Percentiles rank a stretch among this genome's conserved stretches.
Conservation (phyloP, 2,113 vertebrate genomes). For the Australoheros scitulus region DNA sequence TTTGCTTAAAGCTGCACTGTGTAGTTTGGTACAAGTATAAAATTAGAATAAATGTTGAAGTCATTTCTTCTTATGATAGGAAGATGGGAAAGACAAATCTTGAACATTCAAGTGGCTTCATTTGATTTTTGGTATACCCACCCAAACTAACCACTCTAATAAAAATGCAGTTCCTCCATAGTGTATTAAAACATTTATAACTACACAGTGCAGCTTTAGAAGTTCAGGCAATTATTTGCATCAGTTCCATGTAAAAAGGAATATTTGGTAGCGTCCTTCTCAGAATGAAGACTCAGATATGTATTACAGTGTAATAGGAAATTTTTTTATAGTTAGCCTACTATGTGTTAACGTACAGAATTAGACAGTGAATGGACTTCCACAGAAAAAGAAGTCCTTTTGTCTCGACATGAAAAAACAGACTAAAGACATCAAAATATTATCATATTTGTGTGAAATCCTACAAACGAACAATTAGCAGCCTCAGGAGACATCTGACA, state of each 20-base stretch:
- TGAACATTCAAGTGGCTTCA: not conserved
- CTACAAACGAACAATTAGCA: constrained; percentile 71
- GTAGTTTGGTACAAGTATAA: constrained; percentile 1
- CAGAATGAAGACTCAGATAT: constrained; percentile 9
- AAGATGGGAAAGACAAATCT: not conserved
- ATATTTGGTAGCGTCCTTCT: constrained; percentile 24
- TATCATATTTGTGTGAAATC: constrained; percentile 62
- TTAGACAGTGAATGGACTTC: constrained; percentile 17
- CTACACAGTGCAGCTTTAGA: constrained; percentile 47
- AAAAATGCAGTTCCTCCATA: not conserved
- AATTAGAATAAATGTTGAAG: not conserved
- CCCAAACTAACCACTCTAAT: too few relatives aligned
- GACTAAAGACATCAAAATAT: constrained; percentile 48
- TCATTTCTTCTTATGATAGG: not conserved
- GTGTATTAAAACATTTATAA: not conserved
- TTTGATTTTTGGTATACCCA: too few relatives aligned
- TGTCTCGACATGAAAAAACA: not conserved
- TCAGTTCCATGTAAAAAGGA: constrained; percentile 6
- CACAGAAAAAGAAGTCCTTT: constrained; percentile 1
- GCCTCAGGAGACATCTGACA: constrained; percentile 68
- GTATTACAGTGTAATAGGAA: constrained; percentile 1
- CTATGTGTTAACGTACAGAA: constrained; percentile 4
- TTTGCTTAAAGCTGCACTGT: constrained; percentile 42
- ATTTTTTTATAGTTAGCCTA: not conserved
- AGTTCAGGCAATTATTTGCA: constrained; percentile 31